Percentiles rank a stretch among this genome's conserved stretches.
phyloP scores from a whole-genome alignment of 2,888 invertebrate species.

The Melikaiella ostensackeni region DNA sequence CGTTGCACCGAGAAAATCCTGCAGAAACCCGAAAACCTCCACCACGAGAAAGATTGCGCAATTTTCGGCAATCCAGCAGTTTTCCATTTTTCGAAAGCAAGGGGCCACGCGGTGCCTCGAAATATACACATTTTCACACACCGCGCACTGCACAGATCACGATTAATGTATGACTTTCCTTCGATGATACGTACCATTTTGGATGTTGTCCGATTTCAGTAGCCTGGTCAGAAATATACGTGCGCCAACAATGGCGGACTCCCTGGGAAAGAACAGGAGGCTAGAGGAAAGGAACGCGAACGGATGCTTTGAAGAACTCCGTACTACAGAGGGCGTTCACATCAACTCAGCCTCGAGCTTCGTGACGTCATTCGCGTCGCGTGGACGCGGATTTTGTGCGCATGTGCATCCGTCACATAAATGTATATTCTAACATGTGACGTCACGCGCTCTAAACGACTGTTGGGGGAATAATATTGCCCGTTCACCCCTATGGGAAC shows the following conservation, averaged over 20 bases:
- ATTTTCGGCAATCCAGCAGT: constrained; percentile 66
- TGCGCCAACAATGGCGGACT: constrained; percentile 94
- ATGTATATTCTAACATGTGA: no score
- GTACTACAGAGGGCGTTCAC: no score
- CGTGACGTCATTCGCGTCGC: no score
- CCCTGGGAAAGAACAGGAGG: constrained; percentile 84
- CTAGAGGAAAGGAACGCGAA: constrained; percentile 48
- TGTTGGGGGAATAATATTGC: no score
- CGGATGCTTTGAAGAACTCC: constrained; percentile 27
- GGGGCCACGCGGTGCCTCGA: constrained; percentile 52
- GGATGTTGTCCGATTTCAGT: constrained; percentile 90
- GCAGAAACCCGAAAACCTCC: neutral
- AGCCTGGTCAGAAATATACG: constrained; percentile 84
- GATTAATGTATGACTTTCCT: constrained; percentile 44
- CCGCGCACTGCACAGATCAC: constrained; percentile 46
- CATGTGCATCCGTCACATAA: neutral
- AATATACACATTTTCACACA: constrained; percentile 62
- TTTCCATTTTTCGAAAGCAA: constrained; percentile 57
- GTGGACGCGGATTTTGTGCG: neutral
- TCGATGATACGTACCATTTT: constrained; percentile 84
- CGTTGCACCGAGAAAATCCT: neutral
- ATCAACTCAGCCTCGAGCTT: no score
- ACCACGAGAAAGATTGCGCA: constrained; percentile 69
- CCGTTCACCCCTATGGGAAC: no score
- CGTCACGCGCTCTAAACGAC: no score